Base-by-base conservation (phyloP, 2,888 invertebrate species). In the Drosophila macrospina region DNA sequence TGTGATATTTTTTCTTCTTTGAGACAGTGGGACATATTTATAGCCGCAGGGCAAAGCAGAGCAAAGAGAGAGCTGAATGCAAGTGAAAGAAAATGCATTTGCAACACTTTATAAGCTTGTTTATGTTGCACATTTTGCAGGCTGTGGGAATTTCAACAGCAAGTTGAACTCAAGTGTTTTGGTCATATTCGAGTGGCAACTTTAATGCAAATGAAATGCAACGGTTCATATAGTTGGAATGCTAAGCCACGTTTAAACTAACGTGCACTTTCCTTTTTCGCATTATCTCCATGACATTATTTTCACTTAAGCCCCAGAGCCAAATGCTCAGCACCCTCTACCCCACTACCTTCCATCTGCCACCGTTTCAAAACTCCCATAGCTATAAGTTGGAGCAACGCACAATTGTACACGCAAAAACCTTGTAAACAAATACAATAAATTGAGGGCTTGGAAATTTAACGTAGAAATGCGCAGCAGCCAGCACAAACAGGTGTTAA, bases 401-500 rank as follows among this genome's bases (percentile, higher is more conserved):
- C 77, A 74, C 80, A 69, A 76, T 83, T 83, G 74, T 78, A 74
- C 86, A 86, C 81, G 86, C 81, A 83, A 79, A 86, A 83, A 86
- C 84, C 83, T 80, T 83, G 84, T 84, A 83, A 86, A 86, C 83
- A 83, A 83, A 86, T 77, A 86, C 81, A 83, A 83, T 83, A 83
- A 83, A 83, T 83, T 86, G 65, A 56, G 71, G 78, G 84, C 86
- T 83, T 83, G 82, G 36, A 67, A 77, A 64, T 77, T 74, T 61
- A 70, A 74, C 70, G 79, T 70, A 45, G 67, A 78, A 78, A 69
- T 76, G 79, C 62, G 57, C 72, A 63, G 56, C 74, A 64, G 59
- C 71, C 56, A 74, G 67, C 74, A 82, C 82, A 79, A 88, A 80
- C 89, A 88, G 88, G 89, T 88, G 89, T 85, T 89, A 88, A 88